Evolutionary conservation across 2,888 invertebrate species (phyloP), one percentile per base, ranked within the genome.

Genomic region (Cremastobaeus sp.): DNA sequence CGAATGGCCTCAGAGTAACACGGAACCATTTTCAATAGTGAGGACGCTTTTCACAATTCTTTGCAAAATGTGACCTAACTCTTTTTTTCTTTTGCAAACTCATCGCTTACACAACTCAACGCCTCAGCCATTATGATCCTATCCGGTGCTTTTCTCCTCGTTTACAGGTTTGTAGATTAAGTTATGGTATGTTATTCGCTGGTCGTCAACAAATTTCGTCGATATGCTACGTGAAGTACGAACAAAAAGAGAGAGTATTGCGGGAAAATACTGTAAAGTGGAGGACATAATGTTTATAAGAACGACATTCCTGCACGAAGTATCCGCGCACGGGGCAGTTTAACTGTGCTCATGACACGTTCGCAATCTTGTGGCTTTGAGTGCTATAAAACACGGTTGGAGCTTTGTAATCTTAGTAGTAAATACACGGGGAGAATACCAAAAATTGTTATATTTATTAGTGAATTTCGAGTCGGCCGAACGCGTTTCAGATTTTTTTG

Each of bases 221-320:
- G 30, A 35, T 54, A 47, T 28, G 32, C 32, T 48, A 39, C 14
- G n/a, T n/a, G n/a, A n/a, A n/a, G n/a, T n/a, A n/a, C n/a, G n/a
- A n/a, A n/a, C n/a, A n/a, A n/a, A n/a, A n/a, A n/a, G n/a, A n/a
- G n/a, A n/a, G n/a, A n/a, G n/a, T n/a, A n/a, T n/a, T n/a, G n/a
- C n/a, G n/a, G n/a, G n/a, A n/a, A n/a, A 47, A 69, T 47, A 59
- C 41, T 37, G 64, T 60, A 62, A 48, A 39, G 50, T 64, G 57
- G 52, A 65, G 66, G 69, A 70, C 69, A 50, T 54, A 54, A 35
- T 65, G 65, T 74, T 70, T 74, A 54, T 66, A 74, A 20, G 57
- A 74, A 74, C 74, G 74, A 66, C 74, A 74, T 74, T 74, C 74
- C 70, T 70, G 66, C 74, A 74, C 74, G 70, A 66, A 74, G 74